A percentile compares a stretch with the other conserved stretches of the same genome.
These are phyloP conservation scores for Notolepis coatsorum DNA, from an alignment of 2,797 vertebrate genomes.

Conservation along the genomic window DNA sequence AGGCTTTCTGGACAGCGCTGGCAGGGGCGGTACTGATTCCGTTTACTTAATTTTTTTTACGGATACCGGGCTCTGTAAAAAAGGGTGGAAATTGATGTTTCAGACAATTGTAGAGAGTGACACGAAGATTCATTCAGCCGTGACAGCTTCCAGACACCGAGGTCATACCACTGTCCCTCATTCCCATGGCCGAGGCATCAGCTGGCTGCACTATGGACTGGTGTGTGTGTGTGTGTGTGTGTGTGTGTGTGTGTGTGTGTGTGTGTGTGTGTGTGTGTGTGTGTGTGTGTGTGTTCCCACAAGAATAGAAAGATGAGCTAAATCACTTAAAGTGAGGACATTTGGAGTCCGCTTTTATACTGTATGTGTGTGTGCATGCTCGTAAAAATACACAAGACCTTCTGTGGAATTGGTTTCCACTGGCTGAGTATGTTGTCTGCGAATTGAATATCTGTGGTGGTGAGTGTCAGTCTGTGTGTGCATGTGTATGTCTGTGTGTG, in stretches of 20 bases:
- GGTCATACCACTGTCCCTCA: constrained; percentile 11
- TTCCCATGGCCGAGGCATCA: background rate
- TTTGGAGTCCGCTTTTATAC: background rate
- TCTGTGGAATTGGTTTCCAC: background rate
- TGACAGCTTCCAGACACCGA: constrained; percentile 15
- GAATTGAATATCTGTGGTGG: background rate
- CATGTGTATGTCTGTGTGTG: background rate
- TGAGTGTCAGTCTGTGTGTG: background rate
- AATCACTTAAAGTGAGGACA: no score
- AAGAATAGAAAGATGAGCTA: no score
- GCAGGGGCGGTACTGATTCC: no score
- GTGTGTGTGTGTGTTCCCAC: background rate
- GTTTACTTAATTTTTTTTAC: constrained; percentile 63
- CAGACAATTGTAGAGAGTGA: constrained; percentile 60
- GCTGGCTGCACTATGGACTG: background rate
- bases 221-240: background rate
- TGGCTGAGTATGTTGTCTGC: no score
- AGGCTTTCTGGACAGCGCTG: no score
- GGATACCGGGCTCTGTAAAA: constrained; percentile 56
- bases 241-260: background rate
- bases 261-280: background rate
- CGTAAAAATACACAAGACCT: no score
- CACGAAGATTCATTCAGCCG: constrained; percentile 30
- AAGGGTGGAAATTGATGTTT: constrained; percentile 69
- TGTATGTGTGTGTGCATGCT: background rate